phyloP scores from a whole-genome alignment of 2,797 vertebrate species.

The Cyclura pinguis region DNA sequence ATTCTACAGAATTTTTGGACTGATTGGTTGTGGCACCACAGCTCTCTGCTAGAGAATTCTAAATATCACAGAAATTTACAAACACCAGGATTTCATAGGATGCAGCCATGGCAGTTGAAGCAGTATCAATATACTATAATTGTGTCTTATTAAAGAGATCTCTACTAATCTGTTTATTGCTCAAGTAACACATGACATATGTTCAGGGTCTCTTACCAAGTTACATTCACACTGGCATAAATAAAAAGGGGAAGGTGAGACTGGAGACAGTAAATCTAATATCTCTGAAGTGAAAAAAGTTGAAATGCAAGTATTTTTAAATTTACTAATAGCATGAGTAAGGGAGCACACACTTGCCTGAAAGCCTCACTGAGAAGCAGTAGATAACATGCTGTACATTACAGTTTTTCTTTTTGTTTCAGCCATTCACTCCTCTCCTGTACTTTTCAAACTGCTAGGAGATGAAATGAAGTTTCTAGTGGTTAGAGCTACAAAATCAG shows the following conservation, averaged over 20 bases:
- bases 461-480: background rate
- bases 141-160: too few species aligned
- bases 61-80: too few species aligned
- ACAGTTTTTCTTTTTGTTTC: background rate
- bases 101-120: too few species aligned
- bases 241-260: background rate
- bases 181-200: background rate
- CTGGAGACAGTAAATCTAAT: background rate
- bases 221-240: too few species aligned
- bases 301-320: background rate
- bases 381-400: background rate
- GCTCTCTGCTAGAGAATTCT: too few species aligned
- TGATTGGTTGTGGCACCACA: too few species aligned
- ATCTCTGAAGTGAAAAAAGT: background rate
- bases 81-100: too few species aligned
- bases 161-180: too few species aligned
- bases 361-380: background rate
- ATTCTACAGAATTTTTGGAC: too few species aligned
- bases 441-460: background rate
- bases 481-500: background rate
- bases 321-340: background rate
- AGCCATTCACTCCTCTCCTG: background rate
- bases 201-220: background rate
- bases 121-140: too few species aligned
- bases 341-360: background rate